phyloP scores from a whole-genome alignment of 2,113 vertebrate species.

The Grammomys dolichurus region DNA sequence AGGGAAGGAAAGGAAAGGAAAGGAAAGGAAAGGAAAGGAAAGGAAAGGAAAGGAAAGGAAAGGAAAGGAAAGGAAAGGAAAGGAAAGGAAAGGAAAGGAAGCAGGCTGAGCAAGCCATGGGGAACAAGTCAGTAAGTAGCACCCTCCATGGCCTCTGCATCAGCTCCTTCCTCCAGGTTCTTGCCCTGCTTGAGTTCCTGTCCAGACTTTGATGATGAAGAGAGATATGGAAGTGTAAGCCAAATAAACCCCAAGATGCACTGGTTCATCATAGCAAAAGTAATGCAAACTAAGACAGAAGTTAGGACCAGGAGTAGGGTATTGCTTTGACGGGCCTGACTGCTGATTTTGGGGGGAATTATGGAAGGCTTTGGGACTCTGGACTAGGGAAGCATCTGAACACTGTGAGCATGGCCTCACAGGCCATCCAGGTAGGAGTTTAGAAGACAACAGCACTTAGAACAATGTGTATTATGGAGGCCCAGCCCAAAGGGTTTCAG shows the following conservation, averaged over 20 bases:
- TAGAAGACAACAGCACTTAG: background rate
- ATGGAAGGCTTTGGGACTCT: background rate
- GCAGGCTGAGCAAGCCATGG: background rate
- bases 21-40: no score
- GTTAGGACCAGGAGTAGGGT: background rate
- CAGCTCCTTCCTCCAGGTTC: background rate
- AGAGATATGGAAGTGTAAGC: background rate
- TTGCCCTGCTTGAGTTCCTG: background rate
- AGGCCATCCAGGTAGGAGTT: background rate
- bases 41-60: no score
- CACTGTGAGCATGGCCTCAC: background rate
- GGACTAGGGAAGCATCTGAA: background rate
- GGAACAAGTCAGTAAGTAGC: background rate
- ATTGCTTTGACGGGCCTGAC: background rate
- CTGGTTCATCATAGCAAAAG: background rate
- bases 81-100: no score
- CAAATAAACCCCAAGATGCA: background rate
- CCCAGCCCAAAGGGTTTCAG: background rate
- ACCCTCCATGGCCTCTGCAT: background rate
- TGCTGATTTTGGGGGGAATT: background rate
- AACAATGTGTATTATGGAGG: no score
- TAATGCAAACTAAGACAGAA: background rate
- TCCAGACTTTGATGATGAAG: background rate
- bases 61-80: no score
- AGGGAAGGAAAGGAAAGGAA: no score